phyloP scores from a whole-genome alignment of 2,797 vertebrate species.

The Orestias chungarensis region DNA sequence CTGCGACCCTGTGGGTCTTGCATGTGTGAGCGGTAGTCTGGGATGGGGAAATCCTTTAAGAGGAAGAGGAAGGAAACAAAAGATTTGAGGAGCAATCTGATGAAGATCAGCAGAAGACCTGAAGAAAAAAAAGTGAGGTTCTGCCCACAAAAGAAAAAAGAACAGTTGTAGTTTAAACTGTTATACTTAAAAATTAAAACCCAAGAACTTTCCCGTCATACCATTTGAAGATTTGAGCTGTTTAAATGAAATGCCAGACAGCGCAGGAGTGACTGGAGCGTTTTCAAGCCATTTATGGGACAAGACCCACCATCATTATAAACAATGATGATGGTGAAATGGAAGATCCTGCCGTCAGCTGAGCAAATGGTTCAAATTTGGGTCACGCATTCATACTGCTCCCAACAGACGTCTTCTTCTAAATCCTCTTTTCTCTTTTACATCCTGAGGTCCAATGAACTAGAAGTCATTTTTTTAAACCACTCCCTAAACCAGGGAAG shows the following conservation, averaged over 20 bases:
- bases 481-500: background rate
- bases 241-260: background rate
- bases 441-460: background rate
- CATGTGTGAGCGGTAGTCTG: slow-evolving; percentile 92
- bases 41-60: slow-evolving; percentile 89
- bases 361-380: background rate
- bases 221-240: background rate
- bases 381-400: background rate
- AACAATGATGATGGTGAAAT: background rate
- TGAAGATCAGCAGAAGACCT: background rate
- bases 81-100: slow-evolving; percentile 10
- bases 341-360: background rate
- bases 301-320: background rate
- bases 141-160: background rate
- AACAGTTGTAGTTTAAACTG: background rate
- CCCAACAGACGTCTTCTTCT: background rate
- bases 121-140: background rate
- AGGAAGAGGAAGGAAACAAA: slow-evolving; percentile 23
- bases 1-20: slow-evolving; percentile 92
- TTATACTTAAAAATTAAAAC: background rate
- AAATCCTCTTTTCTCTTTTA: background rate
- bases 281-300: background rate
- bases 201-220: background rate
- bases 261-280: background rate
- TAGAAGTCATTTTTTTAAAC: background rate